These are phyloP conservation scores for Branchellion lobata DNA, from an alignment of 2,888 invertebrate species.

Conservation along the genomic window DNA sequence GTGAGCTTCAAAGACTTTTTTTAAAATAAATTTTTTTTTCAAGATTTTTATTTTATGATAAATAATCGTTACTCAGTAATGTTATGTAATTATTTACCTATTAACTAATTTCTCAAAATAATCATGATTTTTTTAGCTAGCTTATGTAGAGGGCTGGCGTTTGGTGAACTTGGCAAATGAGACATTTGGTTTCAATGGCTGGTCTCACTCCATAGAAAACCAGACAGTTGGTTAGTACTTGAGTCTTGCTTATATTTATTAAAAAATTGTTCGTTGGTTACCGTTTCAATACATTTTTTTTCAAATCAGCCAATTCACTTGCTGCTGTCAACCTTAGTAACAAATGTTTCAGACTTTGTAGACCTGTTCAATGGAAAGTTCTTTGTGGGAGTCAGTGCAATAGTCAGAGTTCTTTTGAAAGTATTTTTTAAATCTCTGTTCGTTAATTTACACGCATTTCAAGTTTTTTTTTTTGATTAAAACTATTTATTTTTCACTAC, in stretches of 20 bases:
- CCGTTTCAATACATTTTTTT: neutral
- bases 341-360: constrained; percentile 58
- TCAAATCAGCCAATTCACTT: neutral
- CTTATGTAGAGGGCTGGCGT: constrained; percentile 63
- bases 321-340: neutral
- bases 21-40: too few relatives aligned
- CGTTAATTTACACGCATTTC: too few relatives aligned
- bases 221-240: constrained; percentile 61
- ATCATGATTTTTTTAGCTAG: constrained; percentile 59
- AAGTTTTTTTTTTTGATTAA: too few relatives aligned
- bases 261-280: too few relatives aligned
- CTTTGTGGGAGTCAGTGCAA: constrained; percentile 63
- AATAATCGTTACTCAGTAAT: neutral
- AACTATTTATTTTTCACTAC: too few relatives aligned
- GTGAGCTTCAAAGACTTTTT: constrained; percentile 53
- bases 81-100: neutral
- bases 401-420: constrained; percentile 62
- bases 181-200: constrained; percentile 63
- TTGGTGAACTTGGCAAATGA: constrained; percentile 62
- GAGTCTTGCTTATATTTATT: too few relatives aligned
- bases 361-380: constrained; percentile 61
- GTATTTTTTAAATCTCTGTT: too few relatives aligned
- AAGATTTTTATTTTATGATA: neutral
- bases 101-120: neutral
- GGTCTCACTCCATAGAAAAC: constrained; percentile 63